A percentile compares a stretch with the other conserved stretches of the same genome.
These are phyloP conservation scores for Formica selysi DNA, from an alignment of 1,140 invertebrate species.

Conservation along the genomic window DNA sequence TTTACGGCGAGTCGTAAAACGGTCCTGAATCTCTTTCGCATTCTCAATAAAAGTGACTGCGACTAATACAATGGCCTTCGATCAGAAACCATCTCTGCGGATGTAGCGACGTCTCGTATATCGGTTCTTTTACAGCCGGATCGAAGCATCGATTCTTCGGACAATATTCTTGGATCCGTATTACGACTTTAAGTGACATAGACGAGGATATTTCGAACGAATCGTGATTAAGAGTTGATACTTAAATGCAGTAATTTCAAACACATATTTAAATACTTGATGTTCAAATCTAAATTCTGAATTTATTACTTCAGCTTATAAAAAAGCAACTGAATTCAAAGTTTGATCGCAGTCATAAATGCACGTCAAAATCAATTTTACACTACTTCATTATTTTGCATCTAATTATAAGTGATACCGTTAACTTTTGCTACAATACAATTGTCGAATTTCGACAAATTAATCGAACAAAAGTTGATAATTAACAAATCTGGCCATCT, in stretches of 20 bases:
- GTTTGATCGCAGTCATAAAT: too few relatives aligned
- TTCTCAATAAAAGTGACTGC: constrained; percentile 61
- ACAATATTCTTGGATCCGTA: background rate
- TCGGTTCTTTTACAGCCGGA: constrained; percentile 30
- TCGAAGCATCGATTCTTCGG: background rate
- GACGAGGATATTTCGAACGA: background rate
- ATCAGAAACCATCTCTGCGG: constrained; percentile 15
- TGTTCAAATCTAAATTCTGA: background rate
- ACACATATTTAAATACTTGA: background rate
- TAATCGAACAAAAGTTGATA: background rate
- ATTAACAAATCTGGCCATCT: background rate
- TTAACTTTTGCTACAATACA: background rate
- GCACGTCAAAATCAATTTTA: background rate
- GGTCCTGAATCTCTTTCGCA: constrained; percentile 44
- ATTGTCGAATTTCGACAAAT: background rate
- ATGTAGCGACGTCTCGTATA: background rate
- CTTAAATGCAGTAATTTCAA: background rate
- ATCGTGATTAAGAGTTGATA: background rate
- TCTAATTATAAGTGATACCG: background rate
- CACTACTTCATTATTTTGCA: background rate
- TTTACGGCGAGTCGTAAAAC: constrained; percentile 66
- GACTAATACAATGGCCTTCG: constrained; percentile 58
- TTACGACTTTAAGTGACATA: background rate
- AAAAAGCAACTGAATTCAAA: background rate
- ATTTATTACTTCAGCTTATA: background rate